Conservation (phyloP, 2,113 vertebrate genomes). For the Larimichthys crocea region DNA sequence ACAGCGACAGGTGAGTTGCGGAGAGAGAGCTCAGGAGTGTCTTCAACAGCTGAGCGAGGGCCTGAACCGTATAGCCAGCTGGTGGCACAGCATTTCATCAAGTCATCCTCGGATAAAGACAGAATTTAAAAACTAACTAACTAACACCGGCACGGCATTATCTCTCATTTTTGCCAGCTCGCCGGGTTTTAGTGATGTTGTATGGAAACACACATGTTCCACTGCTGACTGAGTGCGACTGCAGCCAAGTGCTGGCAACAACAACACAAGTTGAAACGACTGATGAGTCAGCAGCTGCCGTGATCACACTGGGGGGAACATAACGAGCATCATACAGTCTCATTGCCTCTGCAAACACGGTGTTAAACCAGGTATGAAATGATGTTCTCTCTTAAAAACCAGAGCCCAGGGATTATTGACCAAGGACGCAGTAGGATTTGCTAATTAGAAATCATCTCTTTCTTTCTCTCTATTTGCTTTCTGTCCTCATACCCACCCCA, state of each 20-base stretch:
- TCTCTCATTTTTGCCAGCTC: constrained; percentile 2
- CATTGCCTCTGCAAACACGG: constrained; percentile 47
- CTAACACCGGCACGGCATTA: neutral
- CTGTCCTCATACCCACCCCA: neutral
- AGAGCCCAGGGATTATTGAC: constrained; percentile 42
- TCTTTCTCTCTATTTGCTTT: constrained; percentile 23
- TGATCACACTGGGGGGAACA: neutral
- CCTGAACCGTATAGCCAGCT: neutral
- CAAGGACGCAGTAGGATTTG: constrained; percentile 12
- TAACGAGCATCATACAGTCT: constrained; percentile 36
- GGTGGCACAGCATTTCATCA: neutral
- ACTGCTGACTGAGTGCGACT: constrained; percentile 2
- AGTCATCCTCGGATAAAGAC: neutral
- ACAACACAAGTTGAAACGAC: neutral
- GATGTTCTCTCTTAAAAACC: constrained; percentile 38
- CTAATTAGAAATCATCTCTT: constrained; percentile 55
- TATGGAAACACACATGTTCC: constrained; percentile 17
- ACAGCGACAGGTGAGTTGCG: neutral
- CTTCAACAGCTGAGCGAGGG: too few species aligned
- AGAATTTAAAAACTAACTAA: neutral
- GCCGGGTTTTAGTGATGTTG: neutral
- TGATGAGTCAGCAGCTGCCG: constrained; percentile 56
- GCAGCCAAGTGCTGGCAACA: constrained; percentile 34
- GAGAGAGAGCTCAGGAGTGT: neutral
- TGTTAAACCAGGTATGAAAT: constrained; percentile 51